Conservation (phyloP, 2,888 invertebrate species). For the Drosophila greeni region DNA sequence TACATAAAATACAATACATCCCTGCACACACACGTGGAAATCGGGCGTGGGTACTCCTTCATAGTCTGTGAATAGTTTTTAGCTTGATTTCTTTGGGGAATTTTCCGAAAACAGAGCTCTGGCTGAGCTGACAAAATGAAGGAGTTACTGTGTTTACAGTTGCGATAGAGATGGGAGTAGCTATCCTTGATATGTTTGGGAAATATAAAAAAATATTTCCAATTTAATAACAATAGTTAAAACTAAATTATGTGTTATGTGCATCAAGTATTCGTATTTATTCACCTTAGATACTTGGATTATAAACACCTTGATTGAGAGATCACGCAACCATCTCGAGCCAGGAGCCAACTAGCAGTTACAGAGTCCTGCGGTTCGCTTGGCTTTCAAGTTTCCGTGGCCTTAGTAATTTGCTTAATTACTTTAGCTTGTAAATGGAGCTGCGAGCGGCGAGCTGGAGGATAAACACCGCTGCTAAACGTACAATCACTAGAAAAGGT, state of each 20-base stretch:
- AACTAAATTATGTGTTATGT: not conserved
- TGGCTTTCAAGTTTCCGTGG: conserved; percentile 42
- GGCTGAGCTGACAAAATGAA: conserved; percentile 57
- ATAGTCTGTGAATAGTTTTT: conserved; percentile 69
- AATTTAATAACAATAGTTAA: too few species aligned
- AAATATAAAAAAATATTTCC: not conserved
- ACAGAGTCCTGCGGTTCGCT: conserved; percentile 42
- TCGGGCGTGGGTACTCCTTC: conserved; percentile 27
- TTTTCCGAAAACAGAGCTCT: conserved; percentile 44
- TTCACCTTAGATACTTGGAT: not conserved
- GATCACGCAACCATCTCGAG: conserved; percentile 27
- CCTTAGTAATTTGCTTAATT: conserved; percentile 73
- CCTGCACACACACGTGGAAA: conserved; percentile 5
- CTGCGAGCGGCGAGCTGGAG: conserved; percentile 21
- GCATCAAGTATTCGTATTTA: not conserved
- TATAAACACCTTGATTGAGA: not conserved
- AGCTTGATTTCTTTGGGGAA: conserved; percentile 78
- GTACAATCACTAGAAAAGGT: conserved; percentile 52
- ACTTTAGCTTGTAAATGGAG: conserved; percentile 65
- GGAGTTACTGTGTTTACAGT: conserved; percentile 32
- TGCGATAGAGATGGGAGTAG: conserved; percentile 12
- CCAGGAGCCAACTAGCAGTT: not conserved
- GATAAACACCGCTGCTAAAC: conserved; percentile 30
- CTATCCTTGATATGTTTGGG: not conserved
- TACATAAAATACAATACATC: conserved; percentile 35